These are phyloP conservation scores for Epirrhoe tristata DNA, from an alignment of 2,888 invertebrate species.

Conservation along the genomic window DNA sequence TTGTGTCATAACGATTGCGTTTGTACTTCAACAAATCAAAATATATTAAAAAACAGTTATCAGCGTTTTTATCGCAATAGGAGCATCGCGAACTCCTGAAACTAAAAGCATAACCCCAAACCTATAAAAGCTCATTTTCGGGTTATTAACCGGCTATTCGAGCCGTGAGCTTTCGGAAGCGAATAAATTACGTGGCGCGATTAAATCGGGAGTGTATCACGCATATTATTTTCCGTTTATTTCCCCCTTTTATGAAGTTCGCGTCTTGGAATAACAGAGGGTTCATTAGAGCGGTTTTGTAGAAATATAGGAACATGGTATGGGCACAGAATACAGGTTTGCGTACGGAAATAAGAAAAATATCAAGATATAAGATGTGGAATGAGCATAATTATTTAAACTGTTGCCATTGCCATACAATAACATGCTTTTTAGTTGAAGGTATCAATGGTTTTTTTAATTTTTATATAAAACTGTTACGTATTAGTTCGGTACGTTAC, in stretches of 20 bases:
- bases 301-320: not conserved
- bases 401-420: no score
- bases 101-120: conserved; percentile 46
- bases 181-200: conserved; percentile 70
- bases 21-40: no score
- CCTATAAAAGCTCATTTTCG: conserved; percentile 67
- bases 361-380: no score
- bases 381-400: no score
- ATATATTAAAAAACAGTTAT: no score
- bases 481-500: no score
- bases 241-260: conserved; percentile 28
- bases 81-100: conserved; percentile 10
- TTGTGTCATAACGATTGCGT: no score
- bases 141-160: conserved; percentile 61
- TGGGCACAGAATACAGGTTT: no score
- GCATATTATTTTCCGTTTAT: conserved; percentile 42
- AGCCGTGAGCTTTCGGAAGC: conserved; percentile 55
- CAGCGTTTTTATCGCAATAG: not conserved
- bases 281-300: conserved; percentile 21
- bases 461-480: no score
- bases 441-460: no score
- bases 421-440: no score
- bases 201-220: conserved; percentile 58
- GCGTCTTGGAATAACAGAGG: conserved; percentile 30
- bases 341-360: no score